A percentile compares a stretch with the other conserved stretches of the same genome.
Conservation (phyloP, 1,140 invertebrate species). For the Asbolus verrucosus region DNA sequence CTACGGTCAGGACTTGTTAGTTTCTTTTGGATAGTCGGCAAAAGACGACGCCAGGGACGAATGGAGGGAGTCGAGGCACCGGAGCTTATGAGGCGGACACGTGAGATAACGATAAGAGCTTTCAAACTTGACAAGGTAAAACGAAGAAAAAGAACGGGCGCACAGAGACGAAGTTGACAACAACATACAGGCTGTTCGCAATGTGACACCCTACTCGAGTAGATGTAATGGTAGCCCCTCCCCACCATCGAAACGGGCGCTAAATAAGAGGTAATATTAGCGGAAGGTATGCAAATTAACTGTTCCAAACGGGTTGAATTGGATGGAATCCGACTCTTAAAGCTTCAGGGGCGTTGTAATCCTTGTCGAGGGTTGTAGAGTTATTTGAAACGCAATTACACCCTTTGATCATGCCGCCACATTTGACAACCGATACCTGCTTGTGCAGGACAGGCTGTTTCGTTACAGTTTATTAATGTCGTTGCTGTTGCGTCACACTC, state of each 20-base stretch:
- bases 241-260: too few species aligned
- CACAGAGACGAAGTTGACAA: too few species aligned
- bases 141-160: conserved; percentile 21
- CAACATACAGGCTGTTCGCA: too few species aligned
- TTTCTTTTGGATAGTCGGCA: conserved; percentile 39
- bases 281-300: conserved; percentile 43
- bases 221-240: too few species aligned
- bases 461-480: conserved; percentile 42
- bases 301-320: too few species aligned
- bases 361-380: neutral
- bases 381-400: conserved; percentile 21
- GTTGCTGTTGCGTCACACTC: conserved; percentile 32
- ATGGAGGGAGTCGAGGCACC: conserved; percentile 18
- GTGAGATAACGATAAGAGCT: conserved; percentile 44
- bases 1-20: conserved; percentile 8
- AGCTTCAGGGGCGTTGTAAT: neutral
- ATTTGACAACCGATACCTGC: conserved; percentile 45
- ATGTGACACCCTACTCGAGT: too few species aligned
- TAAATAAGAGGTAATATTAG: conserved; percentile 47
- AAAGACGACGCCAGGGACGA: too few species aligned
- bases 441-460: conserved; percentile 37
- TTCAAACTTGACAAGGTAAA: conserved; percentile 29
- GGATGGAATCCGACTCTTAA: neutral
- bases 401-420: conserved; percentile 39
- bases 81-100: conserved; percentile 43